Evolutionary conservation across 1,140 invertebrate species (phyloP).

Genomic region (Solenopsis fugax): DNA sequence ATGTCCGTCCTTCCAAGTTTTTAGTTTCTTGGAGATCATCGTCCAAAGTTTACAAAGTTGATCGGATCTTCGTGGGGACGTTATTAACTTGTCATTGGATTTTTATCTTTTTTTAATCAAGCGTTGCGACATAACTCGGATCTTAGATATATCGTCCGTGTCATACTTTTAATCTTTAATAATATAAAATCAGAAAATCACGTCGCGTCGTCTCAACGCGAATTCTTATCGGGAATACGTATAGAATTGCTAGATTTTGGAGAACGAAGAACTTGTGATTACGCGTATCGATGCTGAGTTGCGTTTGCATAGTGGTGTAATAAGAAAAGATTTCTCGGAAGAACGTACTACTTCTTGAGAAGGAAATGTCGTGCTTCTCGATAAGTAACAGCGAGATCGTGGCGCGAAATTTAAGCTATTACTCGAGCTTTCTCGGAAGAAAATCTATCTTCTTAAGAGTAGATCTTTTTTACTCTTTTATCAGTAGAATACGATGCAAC

Average conservation of each 20-base stretch:
- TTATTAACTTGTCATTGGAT: slow-evolving; percentile 40
- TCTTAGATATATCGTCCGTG: background rate
- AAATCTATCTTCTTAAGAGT: slow-evolving; percentile 44
- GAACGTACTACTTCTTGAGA: slow-evolving; percentile 2
- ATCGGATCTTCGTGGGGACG: background rate
- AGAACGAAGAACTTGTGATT: slow-evolving; percentile 10
- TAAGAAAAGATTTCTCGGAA: slow-evolving; percentile 22
- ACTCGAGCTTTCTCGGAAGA: slow-evolving; percentile 34
- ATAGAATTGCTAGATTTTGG: background rate
- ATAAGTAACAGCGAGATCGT: slow-evolving; percentile 52
- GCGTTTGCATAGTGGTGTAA: slow-evolving; percentile 31
- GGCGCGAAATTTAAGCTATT: slow-evolving; percentile 54
- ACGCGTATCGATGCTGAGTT: background rate
- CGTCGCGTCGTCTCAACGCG: background rate
- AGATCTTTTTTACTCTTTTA: slow-evolving; percentile 32
- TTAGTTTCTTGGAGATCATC: slow-evolving; percentile 6
- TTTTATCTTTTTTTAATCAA: slow-evolving; percentile 53
- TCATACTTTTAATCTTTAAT: slow-evolving; percentile 38
- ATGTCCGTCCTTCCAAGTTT: slow-evolving; percentile 15
- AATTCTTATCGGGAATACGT: background rate
- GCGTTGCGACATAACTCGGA: background rate
- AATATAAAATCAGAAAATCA: slow-evolving; percentile 30
- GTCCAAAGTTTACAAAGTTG: slow-evolving; percentile 20
- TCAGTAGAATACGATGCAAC: slow-evolving; percentile 5
- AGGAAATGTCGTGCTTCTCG: slow-evolving; percentile 27